Conservation (phyloP, 2,113 vertebrate genomes). For the Thermophis baileyi region DNA sequence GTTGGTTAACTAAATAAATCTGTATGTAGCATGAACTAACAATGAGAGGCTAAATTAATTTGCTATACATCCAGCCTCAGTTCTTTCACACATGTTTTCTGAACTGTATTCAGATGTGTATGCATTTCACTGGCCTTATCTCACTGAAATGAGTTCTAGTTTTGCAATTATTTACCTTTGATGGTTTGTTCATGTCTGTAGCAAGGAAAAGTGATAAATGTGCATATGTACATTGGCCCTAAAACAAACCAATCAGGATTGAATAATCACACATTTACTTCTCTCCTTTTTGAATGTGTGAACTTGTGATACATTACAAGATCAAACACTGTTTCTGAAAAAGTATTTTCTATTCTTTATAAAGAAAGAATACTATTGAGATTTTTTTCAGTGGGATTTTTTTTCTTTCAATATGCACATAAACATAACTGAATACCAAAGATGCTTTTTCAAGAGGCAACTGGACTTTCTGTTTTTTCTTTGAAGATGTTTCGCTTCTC, state of each 20-base stretch:
- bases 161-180: not conserved
- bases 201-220: not conserved
- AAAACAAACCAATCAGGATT: not conserved
- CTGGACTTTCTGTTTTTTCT: too few species aligned
- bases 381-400: not conserved
- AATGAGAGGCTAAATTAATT: not conserved
- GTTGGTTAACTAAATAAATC: not conserved
- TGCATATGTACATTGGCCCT: not conserved
- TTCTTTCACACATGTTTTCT: not conserved
- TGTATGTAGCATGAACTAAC: not conserved
- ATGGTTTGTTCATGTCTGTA: not conserved
- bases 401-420: not conserved
- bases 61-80: not conserved
- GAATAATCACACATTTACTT: not conserved
- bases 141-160: not conserved
- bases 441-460: too few species aligned
- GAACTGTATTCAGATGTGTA: not conserved
- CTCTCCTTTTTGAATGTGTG: not conserved
- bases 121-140: not conserved
- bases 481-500: too few species aligned
- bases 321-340: not conserved
- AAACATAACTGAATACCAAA: not conserved
- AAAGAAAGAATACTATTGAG: not conserved
- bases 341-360: not conserved
- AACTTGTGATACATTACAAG: not conserved